A percentile compares a stretch with the other conserved stretches of the same genome.
Conservation (phyloP, 2,888 invertebrate species). For the Steinernema hermaphroditum region DNA sequence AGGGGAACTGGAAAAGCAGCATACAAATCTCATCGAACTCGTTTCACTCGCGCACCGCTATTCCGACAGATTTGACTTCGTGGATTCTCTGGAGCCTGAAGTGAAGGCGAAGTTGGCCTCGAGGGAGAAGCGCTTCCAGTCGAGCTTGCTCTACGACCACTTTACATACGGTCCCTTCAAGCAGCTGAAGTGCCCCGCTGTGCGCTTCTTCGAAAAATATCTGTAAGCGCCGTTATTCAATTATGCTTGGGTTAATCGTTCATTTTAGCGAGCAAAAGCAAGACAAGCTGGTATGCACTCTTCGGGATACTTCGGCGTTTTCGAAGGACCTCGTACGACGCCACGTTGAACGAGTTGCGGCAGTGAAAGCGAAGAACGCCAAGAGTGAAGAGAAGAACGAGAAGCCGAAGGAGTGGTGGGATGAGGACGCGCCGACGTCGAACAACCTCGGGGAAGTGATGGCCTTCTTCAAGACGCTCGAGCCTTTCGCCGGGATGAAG, state of each 20-base stretch:
- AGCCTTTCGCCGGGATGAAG: conserved; percentile 37
- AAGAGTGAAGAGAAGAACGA: neutral
- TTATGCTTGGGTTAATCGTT: no score
- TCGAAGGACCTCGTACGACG: conserved; percentile 7
- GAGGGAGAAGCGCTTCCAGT: neutral
- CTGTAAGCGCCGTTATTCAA: neutral
- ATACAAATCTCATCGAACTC: neutral
- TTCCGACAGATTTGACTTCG: neutral
- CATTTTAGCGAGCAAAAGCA: neutral
- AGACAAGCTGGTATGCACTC: neutral
- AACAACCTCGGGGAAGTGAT: neutral
- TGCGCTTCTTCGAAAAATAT: neutral
- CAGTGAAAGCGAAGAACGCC: neutral
- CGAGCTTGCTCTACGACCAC: conserved; percentile 10
- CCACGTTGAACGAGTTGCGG: neutral
- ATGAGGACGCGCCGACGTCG: neutral
- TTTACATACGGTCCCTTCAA: conserved; percentile 1
- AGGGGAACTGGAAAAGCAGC: neutral
- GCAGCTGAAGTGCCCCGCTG: neutral
- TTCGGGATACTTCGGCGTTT: neutral
- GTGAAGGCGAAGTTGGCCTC: neutral
- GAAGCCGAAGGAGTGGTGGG: conserved; percentile 9
- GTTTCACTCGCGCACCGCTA: neutral
- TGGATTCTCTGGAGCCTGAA: neutral
- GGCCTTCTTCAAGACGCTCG: conserved; percentile 14